Evolutionary conservation across 2,888 invertebrate genomes (phyloP), one percentile per base, ranked within the genome.

Genomic region (Phasia obesa): DNA sequence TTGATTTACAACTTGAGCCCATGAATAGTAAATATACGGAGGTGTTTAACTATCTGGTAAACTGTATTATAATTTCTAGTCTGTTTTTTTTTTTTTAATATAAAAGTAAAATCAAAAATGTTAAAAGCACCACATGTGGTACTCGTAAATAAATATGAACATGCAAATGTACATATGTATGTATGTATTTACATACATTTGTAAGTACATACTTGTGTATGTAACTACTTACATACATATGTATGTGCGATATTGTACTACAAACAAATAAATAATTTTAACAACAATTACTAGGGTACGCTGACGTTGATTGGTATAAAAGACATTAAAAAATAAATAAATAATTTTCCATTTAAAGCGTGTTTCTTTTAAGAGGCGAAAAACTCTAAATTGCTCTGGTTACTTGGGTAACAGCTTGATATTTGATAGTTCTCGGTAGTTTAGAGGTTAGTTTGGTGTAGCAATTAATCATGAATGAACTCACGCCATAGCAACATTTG

Each of bases 51-150:
- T 42, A 55, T 42, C 7, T 55, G 38, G 47, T 77, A 77, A 77
- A 74, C 69, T 65, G 60, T 59, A 67, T 71, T 79, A 47, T 55
- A 53, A 49, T 23, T 53, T 49, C 62, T 59, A 27, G 11, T 31
- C 21, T 25, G 7, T 27, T 4, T 44, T 6, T 38, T 71, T 38
- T 38, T 27, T 38, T 73, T 60, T 59, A 23, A 57, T 31, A 60
- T 47, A 81, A 81, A 84, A 81, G 76, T 80, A 76, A 84, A 84
- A 73, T 81, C 65, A 79, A 74, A 59, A 64, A 74, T 78, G 17
- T 35, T 49, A 38, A 47, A 15, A 35, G 35, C 49, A 59, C 71
- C 25, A 23, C 35, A 44, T 42, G n/a, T n/a, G n/a, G n/a, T n/a
- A 35, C 51, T 25, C 55, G 55, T 31, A n/a, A 3, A 23, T 4